These are phyloP conservation scores for Acleris holmiana DNA, from an alignment of 2,888 invertebrate species.

Conservation along the genomic window DNA sequence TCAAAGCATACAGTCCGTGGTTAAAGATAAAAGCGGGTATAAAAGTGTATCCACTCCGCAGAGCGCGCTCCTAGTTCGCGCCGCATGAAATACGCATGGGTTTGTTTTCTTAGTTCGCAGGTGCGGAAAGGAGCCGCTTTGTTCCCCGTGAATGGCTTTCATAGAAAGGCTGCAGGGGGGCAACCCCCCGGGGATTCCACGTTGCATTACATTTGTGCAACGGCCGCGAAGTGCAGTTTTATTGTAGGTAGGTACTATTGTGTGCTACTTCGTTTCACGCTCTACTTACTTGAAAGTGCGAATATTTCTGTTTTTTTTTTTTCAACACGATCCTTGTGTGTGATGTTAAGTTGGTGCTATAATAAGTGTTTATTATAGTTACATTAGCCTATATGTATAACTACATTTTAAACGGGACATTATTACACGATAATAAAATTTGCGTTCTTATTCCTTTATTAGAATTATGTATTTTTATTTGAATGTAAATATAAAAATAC, in stretches of 20 bases:
- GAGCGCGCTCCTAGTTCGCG: conserved; percentile 13
- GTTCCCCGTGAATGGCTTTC: conserved; percentile 53
- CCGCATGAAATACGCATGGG: conserved; percentile 28
- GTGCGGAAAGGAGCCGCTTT: conserved; percentile 52
- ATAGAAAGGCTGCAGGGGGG: conserved; percentile 40
- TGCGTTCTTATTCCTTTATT: too few relatives aligned
- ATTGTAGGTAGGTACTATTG: conserved; percentile 42
- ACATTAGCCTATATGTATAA: too few relatives aligned
- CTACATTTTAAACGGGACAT: too few relatives aligned
- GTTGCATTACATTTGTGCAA: conserved; percentile 51
- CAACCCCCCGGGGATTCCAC: conserved; percentile 41
- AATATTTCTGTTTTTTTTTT: conserved; percentile 4
- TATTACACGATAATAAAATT: too few relatives aligned
- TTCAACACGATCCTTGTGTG: too few relatives aligned
- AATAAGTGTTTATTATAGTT: too few relatives aligned
- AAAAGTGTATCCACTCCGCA: conserved; percentile 5
- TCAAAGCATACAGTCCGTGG: too few relatives aligned
- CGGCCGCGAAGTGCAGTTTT: conserved; percentile 48
- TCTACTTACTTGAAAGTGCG: conserved; percentile 22
- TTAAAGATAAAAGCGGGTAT: not conserved
- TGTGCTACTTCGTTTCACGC: conserved; percentile 29
- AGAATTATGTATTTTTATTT: too few relatives aligned
- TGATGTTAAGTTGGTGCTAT: too few relatives aligned
- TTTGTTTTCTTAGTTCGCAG: conserved; percentile 49
- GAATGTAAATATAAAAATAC: too few relatives aligned